A percentile compares a stretch with the other conserved stretches of the same genome.
These are phyloP conservation scores for Agonopterix alstromeriana DNA, from an alignment of 2,888 invertebrate genomes.

Conservation along the genomic window DNA sequence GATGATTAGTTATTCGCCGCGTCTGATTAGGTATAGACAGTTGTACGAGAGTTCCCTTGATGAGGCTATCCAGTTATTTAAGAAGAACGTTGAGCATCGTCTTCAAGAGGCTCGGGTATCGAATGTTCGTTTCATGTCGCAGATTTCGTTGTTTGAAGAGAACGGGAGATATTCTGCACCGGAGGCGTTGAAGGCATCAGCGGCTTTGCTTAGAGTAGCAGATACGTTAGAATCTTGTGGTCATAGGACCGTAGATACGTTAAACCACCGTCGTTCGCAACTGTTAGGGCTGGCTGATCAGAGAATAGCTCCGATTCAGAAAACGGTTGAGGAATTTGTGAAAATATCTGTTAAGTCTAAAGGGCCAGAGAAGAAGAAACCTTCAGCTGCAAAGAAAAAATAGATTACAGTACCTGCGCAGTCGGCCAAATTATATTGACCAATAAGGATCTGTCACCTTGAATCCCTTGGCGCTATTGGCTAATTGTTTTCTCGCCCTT, in stretches of 20 bases:
- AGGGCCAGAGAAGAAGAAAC: constrained; percentile 19
- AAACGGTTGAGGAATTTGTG: constrained; percentile 28
- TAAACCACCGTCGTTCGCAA: constrained; percentile 34
- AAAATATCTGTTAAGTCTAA: constrained; percentile 22
- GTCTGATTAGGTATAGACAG: constrained; percentile 38
- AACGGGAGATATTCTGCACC: constrained; percentile 43
- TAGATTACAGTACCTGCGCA: no score
- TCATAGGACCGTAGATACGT: constrained; percentile 25
- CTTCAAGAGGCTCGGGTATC: constrained; percentile 53
- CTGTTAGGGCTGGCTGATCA: constrained; percentile 39
- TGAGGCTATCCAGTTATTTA: constrained; percentile 26
- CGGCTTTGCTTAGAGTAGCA: constrained; percentile 31
- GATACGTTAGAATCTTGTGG: constrained; percentile 45
- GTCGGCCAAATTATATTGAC: no score
- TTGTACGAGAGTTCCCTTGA: constrained; percentile 47
- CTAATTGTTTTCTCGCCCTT: no score
- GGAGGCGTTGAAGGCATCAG: constrained; percentile 39
- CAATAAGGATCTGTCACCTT: no score
- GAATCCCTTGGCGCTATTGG: no score
- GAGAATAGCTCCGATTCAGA: constrained; percentile 29
- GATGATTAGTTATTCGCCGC: constrained; percentile 46
- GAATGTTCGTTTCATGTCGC: constrained; percentile 44
- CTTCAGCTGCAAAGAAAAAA: not conserved
- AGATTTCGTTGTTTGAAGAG: constrained; percentile 42
- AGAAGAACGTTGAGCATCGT: constrained; percentile 30